A percentile compares a stretch with the other conserved stretches of the same genome.
phyloP scores from a whole-genome alignment of 2,888 invertebrate genomes.

The Orthosia gracilis region DNA sequence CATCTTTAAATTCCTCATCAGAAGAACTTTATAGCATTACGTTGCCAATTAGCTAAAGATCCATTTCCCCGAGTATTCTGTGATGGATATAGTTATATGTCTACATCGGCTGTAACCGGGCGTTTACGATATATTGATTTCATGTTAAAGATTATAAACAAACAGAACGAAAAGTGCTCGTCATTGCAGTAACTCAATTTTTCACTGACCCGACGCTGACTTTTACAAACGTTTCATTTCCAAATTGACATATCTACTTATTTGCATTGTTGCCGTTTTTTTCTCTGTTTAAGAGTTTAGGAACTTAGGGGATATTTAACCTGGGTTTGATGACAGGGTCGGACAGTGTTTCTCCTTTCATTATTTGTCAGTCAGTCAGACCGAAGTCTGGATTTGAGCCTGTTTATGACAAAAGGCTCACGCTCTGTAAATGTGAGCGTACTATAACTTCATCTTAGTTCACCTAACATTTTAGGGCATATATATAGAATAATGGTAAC shows the following conservation, averaged over 20 bases:
- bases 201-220: slow-evolving; percentile 47
- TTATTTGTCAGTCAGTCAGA: too few species aligned
- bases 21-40: not conserved
- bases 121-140: slow-evolving; percentile 31
- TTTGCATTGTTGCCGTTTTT: slow-evolving; percentile 11
- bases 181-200: slow-evolving; percentile 55
- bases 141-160: slow-evolving; percentile 32
- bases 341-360: too few species aligned
- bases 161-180: slow-evolving; percentile 41
- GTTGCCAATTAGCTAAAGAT: not conserved
- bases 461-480: too few species aligned
- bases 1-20: too few species aligned
- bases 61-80: not conserved
- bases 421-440: too few species aligned
- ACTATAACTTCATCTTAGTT: too few species aligned
- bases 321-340: too few species aligned
- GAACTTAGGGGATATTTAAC: not conserved
- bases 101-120: not conserved
- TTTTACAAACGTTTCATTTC: slow-evolving; percentile 52
- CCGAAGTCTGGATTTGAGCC: too few species aligned
- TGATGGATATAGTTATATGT: not conserved
- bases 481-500: too few species aligned
- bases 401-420: too few species aligned
- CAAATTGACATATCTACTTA: slow-evolving; percentile 34
- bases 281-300: not conserved